Evolutionary conservation across 2,113 vertebrate species (phyloP), one percentile per base, ranked within the genome.

Genomic region (Anolis sagrei): DNA sequence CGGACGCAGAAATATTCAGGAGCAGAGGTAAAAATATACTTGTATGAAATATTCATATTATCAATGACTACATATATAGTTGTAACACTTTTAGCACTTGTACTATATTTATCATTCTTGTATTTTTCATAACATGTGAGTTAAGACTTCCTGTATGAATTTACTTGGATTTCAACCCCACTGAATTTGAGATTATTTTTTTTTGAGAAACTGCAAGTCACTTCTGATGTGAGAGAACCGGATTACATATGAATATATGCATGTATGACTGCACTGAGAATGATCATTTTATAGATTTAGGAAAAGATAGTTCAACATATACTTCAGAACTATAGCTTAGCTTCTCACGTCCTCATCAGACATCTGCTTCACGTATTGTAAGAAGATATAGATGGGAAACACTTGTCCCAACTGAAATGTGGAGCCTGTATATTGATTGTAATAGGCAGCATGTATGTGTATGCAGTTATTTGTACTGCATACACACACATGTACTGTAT

Each of bases 1-100:
- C 91, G 1, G 51, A 99, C 98, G 0, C 51, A 97, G 13, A 97
- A 96, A 7, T 99, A 99, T 83, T 99, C 99, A 0, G 99, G 99
- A 93, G 98, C 98, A 36, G 99, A 99, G 98, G 99, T 99, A 93
- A 96, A 4, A 34, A 34, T 13, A 34, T 61, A 11, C 11, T 5
- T 73, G 39, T 39, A 85, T 85, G 68, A 79, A 72, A 79, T 76
- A 32, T 48, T 76, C 27, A 29, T 6, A 49, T 2, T 29, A 29
- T 68, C 29, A 29, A 9, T 29, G 21, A 29, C 27, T 68, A 58
- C 16, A 58, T 58, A 58, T 58, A 58, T 58, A 58, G 54, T 58
- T 58, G 18, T 58, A 18, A 58, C 54, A 3, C 54, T 16, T 58
- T 58, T 58, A 58, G 54, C 27, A 29, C 2, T 29, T 29, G 10